Evolutionary conservation across 1,140 invertebrate genomes (phyloP).

Genomic region (Caenorhabditis brenneri): DNA sequence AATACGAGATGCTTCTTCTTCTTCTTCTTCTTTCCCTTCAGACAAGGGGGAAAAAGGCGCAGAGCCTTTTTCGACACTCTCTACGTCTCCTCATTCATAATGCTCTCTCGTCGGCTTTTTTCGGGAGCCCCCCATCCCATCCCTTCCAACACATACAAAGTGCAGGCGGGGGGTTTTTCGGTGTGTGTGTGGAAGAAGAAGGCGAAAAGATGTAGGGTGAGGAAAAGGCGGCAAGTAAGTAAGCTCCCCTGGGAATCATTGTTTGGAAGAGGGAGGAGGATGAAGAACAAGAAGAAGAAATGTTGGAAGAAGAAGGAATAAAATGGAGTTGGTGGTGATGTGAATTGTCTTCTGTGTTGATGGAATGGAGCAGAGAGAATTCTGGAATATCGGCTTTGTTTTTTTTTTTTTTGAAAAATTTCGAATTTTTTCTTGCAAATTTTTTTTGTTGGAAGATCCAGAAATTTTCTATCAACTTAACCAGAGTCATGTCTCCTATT

Average conservation of each 20-base stretch:
- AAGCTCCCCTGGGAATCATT: slow-evolving; percentile 29
- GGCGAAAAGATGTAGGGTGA: not conserved
- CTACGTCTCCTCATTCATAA: not conserved
- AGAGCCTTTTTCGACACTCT: slow-evolving; percentile 25
- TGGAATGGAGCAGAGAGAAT: too few relatives aligned
- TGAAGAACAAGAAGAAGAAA: not conserved
- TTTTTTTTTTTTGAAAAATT: too few relatives aligned
- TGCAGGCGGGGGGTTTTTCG: too few relatives aligned
- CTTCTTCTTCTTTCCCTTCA: not conserved
- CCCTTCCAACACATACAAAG: not conserved
- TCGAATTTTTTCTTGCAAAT: too few relatives aligned
- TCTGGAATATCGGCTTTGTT: too few relatives aligned
- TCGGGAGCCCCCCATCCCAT: not conserved
- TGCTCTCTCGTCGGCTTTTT: not conserved
- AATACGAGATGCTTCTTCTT: not conserved
- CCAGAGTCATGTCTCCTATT: too few relatives aligned
- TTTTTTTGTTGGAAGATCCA: too few relatives aligned
- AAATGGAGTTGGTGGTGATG: not conserved
- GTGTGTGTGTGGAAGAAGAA: not conserved
- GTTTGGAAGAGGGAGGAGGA: not conserved
- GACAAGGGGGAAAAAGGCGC: not conserved
- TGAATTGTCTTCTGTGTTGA: not conserved
- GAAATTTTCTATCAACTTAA: too few relatives aligned
- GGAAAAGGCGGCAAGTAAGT: slow-evolving; percentile 3
- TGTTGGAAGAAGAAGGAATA: not conserved